Percentiles rank a stretch among this genome's conserved stretches.
These are phyloP conservation scores for Laticauda laticaudata DNA, from an alignment of 2,113 vertebrate genomes.

Conservation along the genomic window DNA sequence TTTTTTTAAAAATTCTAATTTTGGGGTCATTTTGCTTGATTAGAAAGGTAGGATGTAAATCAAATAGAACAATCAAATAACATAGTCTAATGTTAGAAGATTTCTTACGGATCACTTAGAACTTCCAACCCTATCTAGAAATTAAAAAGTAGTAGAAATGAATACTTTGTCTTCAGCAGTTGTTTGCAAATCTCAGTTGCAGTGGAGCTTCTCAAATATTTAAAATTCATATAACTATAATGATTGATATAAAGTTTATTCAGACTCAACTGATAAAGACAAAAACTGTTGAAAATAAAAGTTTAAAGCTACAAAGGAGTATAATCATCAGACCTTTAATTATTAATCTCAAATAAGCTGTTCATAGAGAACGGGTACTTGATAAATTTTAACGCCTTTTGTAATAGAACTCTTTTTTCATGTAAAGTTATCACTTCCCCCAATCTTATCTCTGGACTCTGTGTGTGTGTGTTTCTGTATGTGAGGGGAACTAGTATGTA, in stretches of 20 bases:
- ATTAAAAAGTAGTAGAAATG: not conserved
- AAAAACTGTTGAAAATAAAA: not conserved
- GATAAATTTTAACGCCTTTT: not conserved
- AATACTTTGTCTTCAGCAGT: not conserved
- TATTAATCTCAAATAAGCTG: not conserved
- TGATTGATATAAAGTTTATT: not conserved
- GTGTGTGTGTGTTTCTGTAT: not conserved
- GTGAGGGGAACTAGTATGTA: too few relatives aligned
- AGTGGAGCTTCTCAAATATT: not conserved
- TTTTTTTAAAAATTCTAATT: not conserved
- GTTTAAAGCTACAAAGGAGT: not conserved
- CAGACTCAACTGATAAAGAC: not conserved
- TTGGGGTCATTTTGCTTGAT: not conserved
- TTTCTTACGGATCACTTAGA: not conserved
- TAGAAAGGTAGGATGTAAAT: not conserved
- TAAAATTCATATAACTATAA: not conserved
- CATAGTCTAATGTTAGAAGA: not conserved
- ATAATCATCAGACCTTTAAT: not conserved
- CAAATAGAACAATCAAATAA: not conserved
- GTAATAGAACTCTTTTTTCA: not conserved
- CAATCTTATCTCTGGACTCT: not conserved
- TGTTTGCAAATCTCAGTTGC: not conserved
- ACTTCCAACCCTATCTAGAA: not conserved
- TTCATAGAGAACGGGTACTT: not conserved
- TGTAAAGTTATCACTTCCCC: not conserved